Evolutionary conservation across 2,888 invertebrate genomes (phyloP), one percentile per base, ranked within the genome.

Genomic region (Cataglyphis livida): DNA sequence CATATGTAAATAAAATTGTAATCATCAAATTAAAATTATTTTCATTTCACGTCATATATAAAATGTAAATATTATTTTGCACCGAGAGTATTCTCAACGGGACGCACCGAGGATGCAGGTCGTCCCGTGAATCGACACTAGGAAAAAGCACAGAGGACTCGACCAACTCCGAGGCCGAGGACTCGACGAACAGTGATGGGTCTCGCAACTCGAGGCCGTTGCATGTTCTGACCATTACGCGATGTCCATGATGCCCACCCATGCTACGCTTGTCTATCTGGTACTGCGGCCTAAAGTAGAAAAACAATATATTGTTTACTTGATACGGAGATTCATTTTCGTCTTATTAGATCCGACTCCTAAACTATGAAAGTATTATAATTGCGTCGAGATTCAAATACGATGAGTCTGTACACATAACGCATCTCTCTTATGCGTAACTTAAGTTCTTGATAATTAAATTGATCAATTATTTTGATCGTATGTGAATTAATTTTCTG

Each of bases 171-270:
- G 93, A 91, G 25, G 91, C 92, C 86, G 95, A 95, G 84, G 95
- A 94, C 92, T 95, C 94, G 85, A 92, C 94, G 89, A 93, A 94
- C 41, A 93, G 84, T 65, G 94, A 93, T 10, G 95, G 95, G 87
- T 97, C 97, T 92, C 97, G 95, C 89, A 97, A 95, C 94, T 97
- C 97, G 87, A 97, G 95, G 84, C 97, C 97, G 93, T 97, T 97
- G 94, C 97, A 97, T 78, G 97, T 97, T 92, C 97, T 95, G 84
- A 97, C 96, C 96, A 97, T 96, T 83, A 97, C 96, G 86, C 97
- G 96, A 86, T 96, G 96, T 84, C 89, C 91, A 48, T 92, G 91
- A 86, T 91, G 93, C 84, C 92, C 92, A 84, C 90, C 89, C 89
- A 93, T 86, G 84, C 90, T 94, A 85, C 95, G 93, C 88, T 94